Conservation (phyloP, 23 tunicate species). For the Botrylloides violaceus region DNA sequence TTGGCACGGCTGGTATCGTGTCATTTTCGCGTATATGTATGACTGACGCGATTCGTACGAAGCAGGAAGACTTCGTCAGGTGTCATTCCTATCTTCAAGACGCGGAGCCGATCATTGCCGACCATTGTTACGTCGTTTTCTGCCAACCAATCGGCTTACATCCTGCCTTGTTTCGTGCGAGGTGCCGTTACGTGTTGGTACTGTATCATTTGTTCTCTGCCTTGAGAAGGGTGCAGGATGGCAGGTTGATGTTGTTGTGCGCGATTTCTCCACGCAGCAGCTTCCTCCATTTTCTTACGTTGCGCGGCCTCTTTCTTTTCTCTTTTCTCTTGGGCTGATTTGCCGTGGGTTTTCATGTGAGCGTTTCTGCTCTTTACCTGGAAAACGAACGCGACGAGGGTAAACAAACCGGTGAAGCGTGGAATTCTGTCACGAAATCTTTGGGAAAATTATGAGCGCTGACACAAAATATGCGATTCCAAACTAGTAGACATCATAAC, state of each 20-base stretch:
- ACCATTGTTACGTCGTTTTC: no score
- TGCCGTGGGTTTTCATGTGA: constrained; percentile 96
- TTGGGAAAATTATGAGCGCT: no score
- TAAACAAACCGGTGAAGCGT: no score
- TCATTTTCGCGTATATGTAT: no score
- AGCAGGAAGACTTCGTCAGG: no score
- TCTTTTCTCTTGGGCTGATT: constrained; percentile 86
- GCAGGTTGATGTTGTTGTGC: constrained; percentile 3
- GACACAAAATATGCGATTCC: neutral
- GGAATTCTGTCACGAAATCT: no score
- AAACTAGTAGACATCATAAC: no score
- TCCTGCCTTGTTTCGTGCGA: neutral
- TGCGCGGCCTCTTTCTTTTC: constrained; percentile 67
- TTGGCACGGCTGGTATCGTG: no score
- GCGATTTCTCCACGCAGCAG: constrained; percentile 23
- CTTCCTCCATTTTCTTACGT: constrained; percentile 30
- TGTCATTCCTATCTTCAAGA: no score
- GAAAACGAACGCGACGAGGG: neutral
- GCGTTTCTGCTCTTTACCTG: constrained; percentile 95
- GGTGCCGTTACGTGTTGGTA: neutral
- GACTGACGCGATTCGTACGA: no score
- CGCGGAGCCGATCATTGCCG: no score
- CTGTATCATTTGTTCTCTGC: neutral
- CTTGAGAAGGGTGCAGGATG: neutral
- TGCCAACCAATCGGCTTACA: no score